Conservation (phyloP, 1,140 invertebrate genomes). For the Stegodyphus dumicola region DNA sequence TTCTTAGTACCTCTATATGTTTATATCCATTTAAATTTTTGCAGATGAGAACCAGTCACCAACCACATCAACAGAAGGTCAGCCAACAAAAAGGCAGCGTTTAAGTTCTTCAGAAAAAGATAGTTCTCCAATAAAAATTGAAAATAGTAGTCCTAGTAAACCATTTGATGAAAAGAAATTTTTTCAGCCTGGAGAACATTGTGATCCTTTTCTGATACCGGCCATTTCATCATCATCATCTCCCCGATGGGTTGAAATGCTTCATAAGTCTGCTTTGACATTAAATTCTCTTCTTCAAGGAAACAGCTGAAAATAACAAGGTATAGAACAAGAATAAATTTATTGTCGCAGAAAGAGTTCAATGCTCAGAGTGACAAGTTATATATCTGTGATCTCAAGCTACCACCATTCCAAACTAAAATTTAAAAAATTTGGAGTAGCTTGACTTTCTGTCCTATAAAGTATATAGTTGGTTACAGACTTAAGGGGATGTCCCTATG, state of each 20-base stretch:
- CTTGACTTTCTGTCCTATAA: neutral
- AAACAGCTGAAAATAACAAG: slow-evolving; percentile 1
- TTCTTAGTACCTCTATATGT: neutral
- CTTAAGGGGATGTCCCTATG: slow-evolving; percentile 6
- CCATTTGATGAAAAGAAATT: slow-evolving; percentile 7
- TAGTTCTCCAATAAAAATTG: neutral
- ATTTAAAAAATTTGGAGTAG: neutral
- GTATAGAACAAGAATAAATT: neutral
- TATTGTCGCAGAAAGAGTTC: too few species aligned
- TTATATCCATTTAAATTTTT: neutral
- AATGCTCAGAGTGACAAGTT: neutral
- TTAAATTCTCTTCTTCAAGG: slow-evolving; percentile 19
- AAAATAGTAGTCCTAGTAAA: neutral
- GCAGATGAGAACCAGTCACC: slow-evolving; percentile 15
- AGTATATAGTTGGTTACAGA: slow-evolving; percentile 7
- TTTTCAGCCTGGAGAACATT: slow-evolving; percentile 6
- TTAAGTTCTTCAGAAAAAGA: slow-evolving; percentile 4
- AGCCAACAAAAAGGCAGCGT: slow-evolving; percentile 28
- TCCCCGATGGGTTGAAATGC: slow-evolving; percentile 11
- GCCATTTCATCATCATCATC: neutral
- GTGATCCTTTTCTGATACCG: slow-evolving; percentile 10
- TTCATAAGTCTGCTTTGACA: slow-evolving; percentile 32
- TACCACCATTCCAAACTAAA: neutral
- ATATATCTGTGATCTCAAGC: neutral
- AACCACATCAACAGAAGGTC: slow-evolving; percentile 26